Evolutionary conservation across 2,888 invertebrate species (phyloP).

Genomic region (Hermaeophaga mercurialis): DNA sequence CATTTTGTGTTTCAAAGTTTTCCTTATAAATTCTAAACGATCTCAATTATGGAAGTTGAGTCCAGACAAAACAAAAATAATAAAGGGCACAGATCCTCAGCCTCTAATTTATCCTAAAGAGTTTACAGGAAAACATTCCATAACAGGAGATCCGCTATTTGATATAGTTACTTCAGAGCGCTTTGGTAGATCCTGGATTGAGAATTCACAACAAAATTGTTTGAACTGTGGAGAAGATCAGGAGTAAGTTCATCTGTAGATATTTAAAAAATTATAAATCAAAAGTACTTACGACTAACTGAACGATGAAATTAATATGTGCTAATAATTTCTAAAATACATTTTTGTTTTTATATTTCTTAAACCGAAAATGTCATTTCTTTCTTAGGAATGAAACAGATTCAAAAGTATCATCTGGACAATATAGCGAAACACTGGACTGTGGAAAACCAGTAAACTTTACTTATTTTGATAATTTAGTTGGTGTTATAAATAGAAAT

Average conservation of each 20-base stretch:
- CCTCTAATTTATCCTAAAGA: conserved; percentile 57
- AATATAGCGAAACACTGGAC: conserved; percentile 65
- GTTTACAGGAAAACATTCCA: conserved; percentile 41
- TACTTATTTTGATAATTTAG: conserved; percentile 86
- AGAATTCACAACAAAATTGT: conserved; percentile 70
- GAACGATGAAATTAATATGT: not conserved
- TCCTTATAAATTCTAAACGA: conserved; percentile 78
- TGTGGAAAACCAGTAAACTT: conserved; percentile 87
- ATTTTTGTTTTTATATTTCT: too few species aligned
- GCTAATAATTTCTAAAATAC: not conserved
- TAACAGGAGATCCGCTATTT: conserved; percentile 72
- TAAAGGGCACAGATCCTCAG: conserved; percentile 66
- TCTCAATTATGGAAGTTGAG: conserved; percentile 85
- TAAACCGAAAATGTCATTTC: too few species aligned
- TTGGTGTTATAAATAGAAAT: conserved; percentile 82
- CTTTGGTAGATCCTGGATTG: conserved; percentile 70
- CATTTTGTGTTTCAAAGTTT: conserved; percentile 73
- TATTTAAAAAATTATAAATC: too few species aligned
- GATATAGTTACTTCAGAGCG: conserved; percentile 76
- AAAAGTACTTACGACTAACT: too few species aligned
- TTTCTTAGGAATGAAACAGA: conserved; percentile 35
- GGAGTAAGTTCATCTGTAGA: too few species aligned
- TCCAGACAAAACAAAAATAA: conserved; percentile 75
- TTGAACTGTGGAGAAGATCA: conserved; percentile 61
- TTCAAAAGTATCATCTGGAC: not conserved